Base-by-base conservation (phyloP, 2,797 vertebrate species). In the Antrozous pallidus region DNA sequence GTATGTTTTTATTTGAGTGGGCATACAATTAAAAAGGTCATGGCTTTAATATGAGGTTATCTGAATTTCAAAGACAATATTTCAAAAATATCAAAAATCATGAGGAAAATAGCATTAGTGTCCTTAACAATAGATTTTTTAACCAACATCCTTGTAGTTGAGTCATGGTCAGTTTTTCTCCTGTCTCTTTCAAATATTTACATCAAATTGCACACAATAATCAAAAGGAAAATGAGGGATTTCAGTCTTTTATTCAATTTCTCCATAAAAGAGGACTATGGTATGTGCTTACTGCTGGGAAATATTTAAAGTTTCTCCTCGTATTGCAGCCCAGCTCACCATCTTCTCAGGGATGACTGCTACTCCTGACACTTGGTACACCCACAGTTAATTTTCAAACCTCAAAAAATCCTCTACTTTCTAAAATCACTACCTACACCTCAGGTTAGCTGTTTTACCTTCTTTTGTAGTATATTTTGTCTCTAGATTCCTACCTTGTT, bases 311-410 rank as follows among this genome's bases (percentile, higher is more conserved):
- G 20, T 5, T 51, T 33, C 51, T 74, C 74, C 61, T n/a, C 38
- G 49, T 36, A 4, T 11, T 28, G 12, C 28, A 71, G 51, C 17
- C 77, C n/a, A 4, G 18, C 28, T 67, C 9, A 3, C 20, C 5
- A 0, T 24, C 33, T 38, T 69, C 28, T 28, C 2, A 28, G 24
- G 40, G 10, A 6, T 0, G 1, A 36, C 67, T 42, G n/a, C 18
- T 40, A 2, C 10, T 69, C 24, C 45, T 11, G 6, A 22, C 0
- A 2, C 45, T 33, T 22, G 16, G 1, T 54, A 1, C 20, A 6
- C 31, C n/a, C 42, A 51, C 33, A 42, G 5, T 22, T 26, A 7
- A 3, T 12, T 54, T 51, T 42, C 77, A 63, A 75, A 42, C 2
- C 31, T 51, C 58, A 45, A 20, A n/a, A 47, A 12, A 7, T 26